These are phyloP conservation scores for Cosmia pyralina DNA, from an alignment of 2,888 invertebrate genomes.

Conservation along the genomic window DNA sequence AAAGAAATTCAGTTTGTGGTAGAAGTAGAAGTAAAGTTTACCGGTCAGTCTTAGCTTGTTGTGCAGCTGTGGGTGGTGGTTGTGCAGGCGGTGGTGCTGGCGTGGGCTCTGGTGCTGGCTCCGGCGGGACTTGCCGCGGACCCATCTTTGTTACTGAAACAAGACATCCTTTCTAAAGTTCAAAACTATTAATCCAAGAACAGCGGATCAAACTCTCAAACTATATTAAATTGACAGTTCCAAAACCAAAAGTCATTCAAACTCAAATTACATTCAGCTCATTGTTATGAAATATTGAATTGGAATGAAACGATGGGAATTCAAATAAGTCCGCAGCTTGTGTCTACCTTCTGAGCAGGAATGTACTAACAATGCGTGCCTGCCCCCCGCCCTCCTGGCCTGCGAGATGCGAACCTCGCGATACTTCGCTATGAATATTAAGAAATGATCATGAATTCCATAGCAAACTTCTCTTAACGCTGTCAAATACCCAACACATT, in stretches of 20 bases:
- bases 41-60: constrained; percentile 86
- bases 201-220: constrained; percentile 19
- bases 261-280: constrained; percentile 75
- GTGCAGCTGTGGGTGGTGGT: constrained; percentile 79
- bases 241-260: constrained; percentile 66
- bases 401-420: constrained; percentile 66
- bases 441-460: constrained; percentile 85
- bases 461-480: constrained; percentile 70
- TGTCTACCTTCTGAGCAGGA: constrained; percentile 80
- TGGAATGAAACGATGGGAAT: constrained; percentile 80
- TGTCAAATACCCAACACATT: constrained; percentile 74
- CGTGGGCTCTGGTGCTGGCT: constrained; percentile 86
- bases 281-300: constrained; percentile 80
- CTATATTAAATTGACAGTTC: constrained; percentile 44
- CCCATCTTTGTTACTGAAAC: constrained; percentile 93
- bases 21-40: constrained; percentile 63
- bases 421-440: constrained; percentile 85
- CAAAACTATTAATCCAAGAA: constrained; percentile 18
- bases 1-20: constrained; percentile 13
- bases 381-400: constrained; percentile 62
- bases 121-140: constrained; percentile 90
- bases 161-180: constrained; percentile 28
- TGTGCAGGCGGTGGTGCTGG: constrained; percentile 84
- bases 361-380: constrained; percentile 82
- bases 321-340: constrained; percentile 85